Conservation (phyloP, 2,113 vertebrate genomes). For the Psettodes erumei region DNA sequence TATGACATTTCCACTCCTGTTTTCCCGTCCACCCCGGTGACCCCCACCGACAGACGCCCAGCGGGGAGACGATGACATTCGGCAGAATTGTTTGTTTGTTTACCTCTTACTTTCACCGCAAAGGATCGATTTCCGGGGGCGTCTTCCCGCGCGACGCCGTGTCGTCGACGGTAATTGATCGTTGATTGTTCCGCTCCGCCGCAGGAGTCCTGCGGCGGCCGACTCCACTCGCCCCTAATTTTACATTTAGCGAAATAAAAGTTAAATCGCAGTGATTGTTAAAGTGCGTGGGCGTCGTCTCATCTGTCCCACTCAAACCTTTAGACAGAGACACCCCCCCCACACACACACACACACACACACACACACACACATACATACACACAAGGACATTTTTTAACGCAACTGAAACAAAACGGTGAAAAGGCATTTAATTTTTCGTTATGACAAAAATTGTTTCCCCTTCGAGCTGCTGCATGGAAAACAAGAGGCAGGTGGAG, state of each 20-base stretch:
- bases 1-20: slow-evolving; percentile 83
- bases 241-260: no score
- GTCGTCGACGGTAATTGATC: no score
- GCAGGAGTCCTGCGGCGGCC: no score
- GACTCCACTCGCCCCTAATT: no score
- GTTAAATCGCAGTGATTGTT: no score
- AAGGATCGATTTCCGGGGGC: slow-evolving; percentile 61
- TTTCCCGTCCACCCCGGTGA: slow-evolving; percentile 75
- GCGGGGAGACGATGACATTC: slow-evolving; percentile 77
- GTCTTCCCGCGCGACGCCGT: no score
- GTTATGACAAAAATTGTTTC: no score
- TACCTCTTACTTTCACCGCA: slow-evolving; percentile 76
- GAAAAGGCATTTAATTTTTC: no score
- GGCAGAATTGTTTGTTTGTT: slow-evolving; percentile 79
- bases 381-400: background rate
- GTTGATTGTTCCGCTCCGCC: no score
- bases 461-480: background rate
- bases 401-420: background rate
- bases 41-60: slow-evolving; percentile 66
- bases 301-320: no score
- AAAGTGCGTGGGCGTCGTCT: no score
- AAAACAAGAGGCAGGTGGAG: background rate
- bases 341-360: background rate
- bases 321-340: no score
- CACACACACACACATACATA: background rate